phyloP scores from a whole-genome alignment of 1,140 invertebrate genomes.

The Leptinotarsa undecemlineata region DNA sequence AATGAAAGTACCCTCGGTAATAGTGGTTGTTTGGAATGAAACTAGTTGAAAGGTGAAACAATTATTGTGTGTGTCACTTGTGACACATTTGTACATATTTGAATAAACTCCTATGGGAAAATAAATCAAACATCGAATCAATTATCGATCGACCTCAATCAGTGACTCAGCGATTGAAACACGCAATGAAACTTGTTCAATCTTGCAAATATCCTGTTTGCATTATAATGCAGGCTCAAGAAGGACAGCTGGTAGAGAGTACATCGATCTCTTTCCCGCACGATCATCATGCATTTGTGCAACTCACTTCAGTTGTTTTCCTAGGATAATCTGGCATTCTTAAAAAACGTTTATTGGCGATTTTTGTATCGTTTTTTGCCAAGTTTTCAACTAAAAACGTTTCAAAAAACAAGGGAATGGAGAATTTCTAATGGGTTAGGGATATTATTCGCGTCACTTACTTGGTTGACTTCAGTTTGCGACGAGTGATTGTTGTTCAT shows the following conservation, averaged over 20 bases:
- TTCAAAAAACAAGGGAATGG: neutral
- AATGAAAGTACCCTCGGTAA: too few species aligned
- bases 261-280: neutral
- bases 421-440: neutral
- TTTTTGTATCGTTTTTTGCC: neutral
- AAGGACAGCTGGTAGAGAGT: neutral
- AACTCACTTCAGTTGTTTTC: neutral
- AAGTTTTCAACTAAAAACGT: neutral
- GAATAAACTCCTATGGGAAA: too few species aligned
- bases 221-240: neutral
- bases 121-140: too few species aligned
- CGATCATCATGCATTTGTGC: neutral
- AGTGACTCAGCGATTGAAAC: neutral
- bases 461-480: conserved; percentile 52
- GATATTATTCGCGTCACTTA: conserved; percentile 46
- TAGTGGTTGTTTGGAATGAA: too few species aligned
- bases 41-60: too few species aligned
- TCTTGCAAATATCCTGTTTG: conserved; percentile 8
- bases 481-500: conserved; percentile 49
- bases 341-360: neutral
- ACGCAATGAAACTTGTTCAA: neutral
- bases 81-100: too few species aligned
- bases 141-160: neutral
- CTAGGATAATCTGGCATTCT: neutral
- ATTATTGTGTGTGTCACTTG: too few species aligned